Evolutionary conservation across 2,797 vertebrate species (phyloP), one percentile per base, ranked within the genome.

Genomic region (Sebastes oblongus): DNA sequence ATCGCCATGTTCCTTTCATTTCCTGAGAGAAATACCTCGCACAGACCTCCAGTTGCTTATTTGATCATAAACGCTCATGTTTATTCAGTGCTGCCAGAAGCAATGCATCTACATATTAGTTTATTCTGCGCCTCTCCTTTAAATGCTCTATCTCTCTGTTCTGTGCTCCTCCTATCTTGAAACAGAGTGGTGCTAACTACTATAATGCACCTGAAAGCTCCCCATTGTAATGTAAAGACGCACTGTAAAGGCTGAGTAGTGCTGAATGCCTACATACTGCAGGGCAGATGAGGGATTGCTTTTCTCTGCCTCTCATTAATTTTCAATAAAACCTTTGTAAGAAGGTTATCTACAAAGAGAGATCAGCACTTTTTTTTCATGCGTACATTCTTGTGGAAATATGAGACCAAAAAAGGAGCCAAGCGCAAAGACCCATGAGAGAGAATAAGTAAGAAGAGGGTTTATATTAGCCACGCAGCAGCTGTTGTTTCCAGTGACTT

Each of bases 41-140:
- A 66, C 75, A 87, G 82, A 91, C 89, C 86, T 84, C 78, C 86
- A 84, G 84, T 83, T 79, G 88, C 86, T 92, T 92, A 95, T 94
- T 94, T 91, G 93, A 95, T 95, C 91, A 95, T 83, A 89, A 90
- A 84, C 34, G 36, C 90, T 93, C 90, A 93, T 94, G 92, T 95
- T 94, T 95, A 95, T 96, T 95, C 93, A 94, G 84, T 34, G 76
- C 81, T 86, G 88, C 88, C 92, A 89, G 78, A 74, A 61, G 86
- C 87, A 88, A 89, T 83, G 82, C 77, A 89, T 87, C 85, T 88
- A 84, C 84, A 86, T 72, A 76, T 89, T 83, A 80, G 81, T 90
- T 89, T 70, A 89, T 78, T 75, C 85, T 78, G 65, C 66, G 71
- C 60, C 58, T 83, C 66, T 58, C 27, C 30, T 75, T 84, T 78